A percentile compares a stretch with the other conserved stretches of the same genome.
Conservation (phyloP, 2,888 invertebrate genomes). For the Erebia ligea region DNA sequence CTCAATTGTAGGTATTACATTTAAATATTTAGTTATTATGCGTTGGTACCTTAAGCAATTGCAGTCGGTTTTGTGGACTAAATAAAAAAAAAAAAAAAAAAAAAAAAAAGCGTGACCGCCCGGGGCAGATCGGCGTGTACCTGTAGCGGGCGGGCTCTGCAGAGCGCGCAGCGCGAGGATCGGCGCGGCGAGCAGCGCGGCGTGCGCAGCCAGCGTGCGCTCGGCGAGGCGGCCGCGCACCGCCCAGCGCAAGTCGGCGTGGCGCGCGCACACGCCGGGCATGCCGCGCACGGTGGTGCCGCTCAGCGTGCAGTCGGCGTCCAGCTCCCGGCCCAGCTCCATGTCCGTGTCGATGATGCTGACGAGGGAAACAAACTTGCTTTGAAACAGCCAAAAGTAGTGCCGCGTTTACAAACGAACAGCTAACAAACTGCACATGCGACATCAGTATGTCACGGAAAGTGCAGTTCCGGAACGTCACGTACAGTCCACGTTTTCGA, state of each 20-base stretch:
- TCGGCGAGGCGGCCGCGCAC: conserved; percentile 64
- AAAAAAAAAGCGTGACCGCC: too few species aligned
- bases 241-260: conserved; percentile 67
- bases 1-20: too few species aligned
- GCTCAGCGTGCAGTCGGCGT: conserved; percentile 73
- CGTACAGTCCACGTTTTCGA: too few species aligned
- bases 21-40: too few species aligned
- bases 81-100: too few species aligned
- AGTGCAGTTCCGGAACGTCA: too few species aligned
- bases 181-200: conserved; percentile 53
- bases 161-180: conserved; percentile 40
- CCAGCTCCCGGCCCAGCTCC: conserved; percentile 80
- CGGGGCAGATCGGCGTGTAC: conserved; percentile 71
- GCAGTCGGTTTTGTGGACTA: too few species aligned
- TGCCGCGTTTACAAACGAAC: neutral
- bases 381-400: too few species aligned
- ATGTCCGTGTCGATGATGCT: conserved; percentile 89
- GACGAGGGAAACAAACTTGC: too few species aligned
- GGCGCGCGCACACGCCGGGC: conserved; percentile 59
- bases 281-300: conserved; percentile 63
- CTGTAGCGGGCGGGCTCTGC: conserved; percentile 43
- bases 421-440: too few species aligned
- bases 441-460: too few species aligned
- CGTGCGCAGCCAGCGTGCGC: conserved; percentile 54
- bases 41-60: too few species aligned